Percentiles rank a stretch among this genome's conserved stretches.
Evolutionary conservation across 2,888 invertebrate species (phyloP).

Genomic region (Aproaerema taeniolella): DNA sequence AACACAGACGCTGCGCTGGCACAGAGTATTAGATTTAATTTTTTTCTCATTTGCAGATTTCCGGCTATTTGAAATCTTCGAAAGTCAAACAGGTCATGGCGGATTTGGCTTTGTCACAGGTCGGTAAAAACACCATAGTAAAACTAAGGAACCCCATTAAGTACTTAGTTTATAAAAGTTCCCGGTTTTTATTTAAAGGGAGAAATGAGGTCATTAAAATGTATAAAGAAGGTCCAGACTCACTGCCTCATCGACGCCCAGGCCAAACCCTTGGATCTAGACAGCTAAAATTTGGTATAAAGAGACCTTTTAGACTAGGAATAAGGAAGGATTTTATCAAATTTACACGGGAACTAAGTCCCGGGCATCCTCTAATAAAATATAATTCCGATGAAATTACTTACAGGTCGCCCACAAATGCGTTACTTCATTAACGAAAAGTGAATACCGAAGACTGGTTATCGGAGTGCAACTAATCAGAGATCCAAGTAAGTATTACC

Average conservation of each 20-base stretch:
- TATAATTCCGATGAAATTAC: not conserved
- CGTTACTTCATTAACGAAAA: conserved; percentile 89
- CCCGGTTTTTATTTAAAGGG: too few relatives aligned
- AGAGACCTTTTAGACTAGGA: too few relatives aligned
- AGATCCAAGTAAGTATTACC: conserved; percentile 85
- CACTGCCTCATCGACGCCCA: too few relatives aligned
- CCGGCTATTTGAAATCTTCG: conserved; percentile 86
- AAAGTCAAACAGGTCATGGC: conserved; percentile 95
- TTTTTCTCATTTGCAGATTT: conserved; percentile 71
- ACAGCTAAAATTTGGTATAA: too few relatives aligned
- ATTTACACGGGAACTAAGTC: too few relatives aligned
- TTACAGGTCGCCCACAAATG: conserved; percentile 86
- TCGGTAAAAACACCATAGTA: too few relatives aligned
- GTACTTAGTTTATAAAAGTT: not conserved
- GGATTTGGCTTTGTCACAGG: conserved; percentile 93
- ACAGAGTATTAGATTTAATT: not conserved
- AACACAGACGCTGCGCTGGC: too few relatives aligned
- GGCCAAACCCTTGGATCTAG: too few relatives aligned
- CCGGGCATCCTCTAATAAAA: too few relatives aligned
- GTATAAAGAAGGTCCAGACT: too few relatives aligned
- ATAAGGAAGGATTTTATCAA: too few relatives aligned
- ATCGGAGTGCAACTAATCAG: conserved; percentile 95
- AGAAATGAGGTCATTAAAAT: too few relatives aligned
- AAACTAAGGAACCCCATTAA: not conserved
- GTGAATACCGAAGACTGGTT: conserved; percentile 92